Evolutionary conservation across 2,113 vertebrate genomes (phyloP).

Genomic region (Poicephalus gulielmi): DNA sequence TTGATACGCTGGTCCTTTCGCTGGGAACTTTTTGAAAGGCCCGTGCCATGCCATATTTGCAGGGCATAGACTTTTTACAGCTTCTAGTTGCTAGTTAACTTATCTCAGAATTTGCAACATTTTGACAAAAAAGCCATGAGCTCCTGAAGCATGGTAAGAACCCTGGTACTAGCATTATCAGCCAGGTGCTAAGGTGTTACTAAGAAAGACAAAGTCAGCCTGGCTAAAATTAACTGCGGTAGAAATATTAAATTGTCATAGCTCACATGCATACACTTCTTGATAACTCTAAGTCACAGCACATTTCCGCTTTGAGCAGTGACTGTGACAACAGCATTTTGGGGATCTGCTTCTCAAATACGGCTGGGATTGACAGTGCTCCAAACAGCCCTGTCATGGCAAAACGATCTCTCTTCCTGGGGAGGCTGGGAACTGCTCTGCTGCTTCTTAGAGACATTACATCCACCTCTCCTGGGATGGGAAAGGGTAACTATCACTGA

Average conservation of each 20-base stretch:
- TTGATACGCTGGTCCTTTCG: background rate
- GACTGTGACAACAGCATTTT: background rate
- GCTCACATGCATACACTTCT: background rate
- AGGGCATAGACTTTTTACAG: background rate
- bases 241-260: background rate
- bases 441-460: background rate
- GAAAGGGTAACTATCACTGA: background rate
- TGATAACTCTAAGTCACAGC: background rate
- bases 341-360: background rate
- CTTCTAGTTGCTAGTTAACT: background rate
- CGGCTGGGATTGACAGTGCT: background rate
- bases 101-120: background rate
- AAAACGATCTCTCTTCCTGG: background rate
- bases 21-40: background rate
- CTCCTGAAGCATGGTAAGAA: background rate
- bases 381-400: background rate
- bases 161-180: background rate
- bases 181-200: background rate
- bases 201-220: background rate
- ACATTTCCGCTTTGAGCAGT: background rate
- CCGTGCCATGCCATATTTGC: background rate
- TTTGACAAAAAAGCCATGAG: background rate
- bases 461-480: background rate
- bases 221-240: background rate
- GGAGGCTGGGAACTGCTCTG: background rate